Base-by-base conservation (phyloP, 2,797 vertebrate species). In the Rhinatrema bivittatum region DNA sequence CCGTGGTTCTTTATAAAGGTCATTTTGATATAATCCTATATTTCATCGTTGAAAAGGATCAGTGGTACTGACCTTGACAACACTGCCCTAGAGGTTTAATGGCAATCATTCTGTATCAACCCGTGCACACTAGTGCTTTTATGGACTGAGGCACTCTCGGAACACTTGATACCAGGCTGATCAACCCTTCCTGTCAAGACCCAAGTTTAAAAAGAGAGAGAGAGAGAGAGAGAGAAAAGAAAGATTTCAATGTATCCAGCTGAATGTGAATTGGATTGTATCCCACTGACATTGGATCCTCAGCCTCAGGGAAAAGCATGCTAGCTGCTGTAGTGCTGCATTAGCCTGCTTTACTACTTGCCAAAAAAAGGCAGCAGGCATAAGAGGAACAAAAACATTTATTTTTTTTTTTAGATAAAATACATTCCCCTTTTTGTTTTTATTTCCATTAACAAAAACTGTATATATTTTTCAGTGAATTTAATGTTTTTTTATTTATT, bases 261-360 rank as follows among this genome's bases (percentile, higher is more conserved):
- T 70, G 67, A 29, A 68, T 12, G 58, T 60, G 75, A 79, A 73
- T 56, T 27, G 63, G 74, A 70, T 82, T 60, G 10, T 56, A 62
- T 42, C 77, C 75, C 63, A 40, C 66, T 86, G 87, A 83, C 83
- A 87, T 79, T 78, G 70, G 79, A 86, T 81, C 80, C 59, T 56
- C 56, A 63, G 78, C 80, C 81, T 59, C 50, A 14, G 74, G 85
- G 72, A 60, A 46, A 66, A 62, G 60, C 24, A 41, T 10, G 62
- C 74, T 62, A 44, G 36, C 56, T 11, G 63, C 79, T 69, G 74
- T 54, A 76, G 37, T 42, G 68, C 76, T 50, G 74, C 68, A 70
- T 87, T 79, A 86, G 77, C 48, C 59, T 16, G 34, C 79, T 24
- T 56, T 47, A 75, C 67, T 56, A 72, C 71, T 70, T 72, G n/a